Base-by-base conservation (phyloP, 2,113 vertebrate genomes). In the Madoqua kirkii region DNA sequence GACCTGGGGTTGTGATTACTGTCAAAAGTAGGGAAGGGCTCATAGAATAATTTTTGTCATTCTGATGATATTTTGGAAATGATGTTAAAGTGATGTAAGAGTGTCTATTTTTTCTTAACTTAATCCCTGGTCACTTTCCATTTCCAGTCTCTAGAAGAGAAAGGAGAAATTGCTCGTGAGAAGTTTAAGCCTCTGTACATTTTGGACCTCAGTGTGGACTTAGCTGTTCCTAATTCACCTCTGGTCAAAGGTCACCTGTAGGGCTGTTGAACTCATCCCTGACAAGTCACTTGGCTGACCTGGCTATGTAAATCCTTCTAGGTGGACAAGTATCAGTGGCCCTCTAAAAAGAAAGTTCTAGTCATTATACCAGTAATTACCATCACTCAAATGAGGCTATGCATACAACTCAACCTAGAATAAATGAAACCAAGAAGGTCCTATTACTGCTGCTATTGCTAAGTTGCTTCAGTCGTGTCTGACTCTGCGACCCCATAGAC, bases 231-330 rank as follows among this genome's bases (percentile, higher is more conserved):
- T 3, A 5, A 14, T 10, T 50, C 54, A 54, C 12, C 36, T 15
- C 23, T 0, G 2, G 9, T 0, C 2, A 17, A 62, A n/a, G 52
- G 48, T 31, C 31, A n/a, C n/a, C 40, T 31, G 11, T 12, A 3
- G 21, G 21, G 11, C 57, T 31, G 29, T 31, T 0, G 9, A 6
- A 25, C 45, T 87, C 55, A 0, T 27, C 92, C 11, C 59, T 55
- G 76, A 45, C 76, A 36, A 71, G 48, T 45, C 43, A 23, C 7
- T 36, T 8, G 2, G 76, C 8, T 91, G 89, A 86, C 59, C 14
- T 33, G 93, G n/a, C 7, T 36, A 2, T 3, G 3, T 31, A 33
- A 36, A 7, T 54, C 59, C 48, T 17, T 55, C 48, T 36, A 86
- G 54, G 82, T 54, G 93, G 45, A 55, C 48, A 6, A 19, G 1